These are phyloP conservation scores for Acromyrmex charruanus DNA, from an alignment of 1,140 invertebrate species.

Conservation along the genomic window DNA sequence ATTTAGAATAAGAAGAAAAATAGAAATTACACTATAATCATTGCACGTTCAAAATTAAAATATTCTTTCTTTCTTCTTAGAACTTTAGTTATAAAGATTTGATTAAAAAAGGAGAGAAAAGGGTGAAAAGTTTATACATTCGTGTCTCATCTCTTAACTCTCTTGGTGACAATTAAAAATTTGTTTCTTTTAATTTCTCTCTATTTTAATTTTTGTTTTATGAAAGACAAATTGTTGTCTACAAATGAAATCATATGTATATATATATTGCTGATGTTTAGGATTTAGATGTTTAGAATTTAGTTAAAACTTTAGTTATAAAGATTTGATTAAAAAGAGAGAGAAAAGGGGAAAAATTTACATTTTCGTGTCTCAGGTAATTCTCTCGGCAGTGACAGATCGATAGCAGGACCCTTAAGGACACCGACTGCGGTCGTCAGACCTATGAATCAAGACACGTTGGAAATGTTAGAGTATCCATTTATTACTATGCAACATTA, in stretches of 20 bases:
- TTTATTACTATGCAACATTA: constrained; percentile 97
- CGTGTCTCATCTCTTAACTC: constrained; percentile 85
- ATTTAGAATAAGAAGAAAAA: too few species aligned
- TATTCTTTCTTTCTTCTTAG: background rate
- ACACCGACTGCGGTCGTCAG: constrained; percentile 87
- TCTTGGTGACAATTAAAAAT: constrained; percentile 85
- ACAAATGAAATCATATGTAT: background rate
- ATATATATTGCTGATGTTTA: too few species aligned
- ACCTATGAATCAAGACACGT: constrained; percentile 90
- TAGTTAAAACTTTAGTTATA: background rate
- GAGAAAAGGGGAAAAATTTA: background rate
- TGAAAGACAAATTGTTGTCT: background rate
- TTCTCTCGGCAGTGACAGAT: constrained; percentile 89
- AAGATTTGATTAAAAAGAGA: background rate
- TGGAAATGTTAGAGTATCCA: constrained; percentile 97
- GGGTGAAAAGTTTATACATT: background rate
- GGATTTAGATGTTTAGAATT: background rate
- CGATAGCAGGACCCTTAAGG: constrained; percentile 82
- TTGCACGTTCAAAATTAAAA: background rate
- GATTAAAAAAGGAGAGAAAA: background rate
- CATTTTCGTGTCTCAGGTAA: constrained; percentile 87
- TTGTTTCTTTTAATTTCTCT: background rate
- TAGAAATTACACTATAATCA: background rate
- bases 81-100: too few species aligned
- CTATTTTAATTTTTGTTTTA: background rate